A percentile compares a stretch with the other conserved stretches of the same genome.
These are phyloP conservation scores for Drosophila paramelanica DNA, from an alignment of 2,888 invertebrate species.

Conservation along the genomic window DNA sequence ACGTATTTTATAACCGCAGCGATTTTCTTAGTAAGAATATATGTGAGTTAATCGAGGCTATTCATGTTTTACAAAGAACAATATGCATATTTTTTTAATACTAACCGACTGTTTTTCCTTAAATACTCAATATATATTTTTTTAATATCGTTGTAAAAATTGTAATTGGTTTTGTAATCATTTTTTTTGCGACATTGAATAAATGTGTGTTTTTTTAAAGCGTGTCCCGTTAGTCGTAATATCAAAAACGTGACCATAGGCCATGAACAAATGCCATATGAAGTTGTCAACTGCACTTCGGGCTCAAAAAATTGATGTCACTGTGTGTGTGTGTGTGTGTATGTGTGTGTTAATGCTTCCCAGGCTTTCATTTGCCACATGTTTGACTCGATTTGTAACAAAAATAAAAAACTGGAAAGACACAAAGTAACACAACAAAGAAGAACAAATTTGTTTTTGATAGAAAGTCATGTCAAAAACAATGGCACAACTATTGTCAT, in stretches of 20 bases:
- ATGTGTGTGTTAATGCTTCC: conserved; percentile 9
- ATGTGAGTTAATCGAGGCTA: neutral
- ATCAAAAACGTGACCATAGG: conserved; percentile 12
- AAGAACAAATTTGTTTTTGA: conserved; percentile 78
- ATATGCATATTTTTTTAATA: neutral
- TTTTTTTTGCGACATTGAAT: neutral
- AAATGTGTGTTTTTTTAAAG: neutral
- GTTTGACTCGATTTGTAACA: conserved; percentile 48
- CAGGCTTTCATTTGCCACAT: conserved; percentile 37
- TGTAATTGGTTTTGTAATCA: conserved; percentile 4
- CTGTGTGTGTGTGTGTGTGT: conserved; percentile 5
- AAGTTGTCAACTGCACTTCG: conserved; percentile 60
- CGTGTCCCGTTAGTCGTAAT: neutral
- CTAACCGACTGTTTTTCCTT: neutral
- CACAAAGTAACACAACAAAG: conserved; percentile 69
- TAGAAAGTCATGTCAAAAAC: conserved; percentile 81
- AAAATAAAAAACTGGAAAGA: conserved; percentile 20
- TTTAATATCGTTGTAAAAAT: neutral
- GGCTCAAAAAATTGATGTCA: neutral
- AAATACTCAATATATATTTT: conserved; percentile 2
- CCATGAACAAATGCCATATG: conserved; percentile 29
- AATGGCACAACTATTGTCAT: conserved; percentile 78
- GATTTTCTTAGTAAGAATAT: too few species aligned
- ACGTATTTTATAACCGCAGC: too few species aligned
- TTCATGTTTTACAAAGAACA: neutral